phyloP scores from a whole-genome alignment of 2,113 vertebrate genomes.

The Cheirogaleus medius region DNA sequence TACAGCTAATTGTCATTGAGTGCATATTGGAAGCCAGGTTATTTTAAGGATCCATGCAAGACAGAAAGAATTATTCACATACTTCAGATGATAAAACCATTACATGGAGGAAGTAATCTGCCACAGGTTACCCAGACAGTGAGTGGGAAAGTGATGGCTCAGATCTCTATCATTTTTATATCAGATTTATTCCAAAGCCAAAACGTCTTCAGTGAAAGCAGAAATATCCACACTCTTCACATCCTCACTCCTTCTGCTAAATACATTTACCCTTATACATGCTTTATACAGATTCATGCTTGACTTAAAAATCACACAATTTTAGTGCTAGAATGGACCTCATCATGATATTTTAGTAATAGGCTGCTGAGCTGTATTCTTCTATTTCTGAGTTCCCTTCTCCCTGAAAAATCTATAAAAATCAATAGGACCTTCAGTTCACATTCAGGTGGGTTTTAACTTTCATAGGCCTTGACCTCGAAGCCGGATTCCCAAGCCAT shows the following conservation, averaged over 20 bases:
- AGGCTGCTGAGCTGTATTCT: background rate
- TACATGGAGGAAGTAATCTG: background rate
- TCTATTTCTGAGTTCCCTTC: background rate
- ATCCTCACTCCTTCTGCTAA: background rate
- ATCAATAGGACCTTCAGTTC: background rate
- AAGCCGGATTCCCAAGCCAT: background rate
- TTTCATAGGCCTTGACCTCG: background rate
- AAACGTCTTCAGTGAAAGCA: background rate
- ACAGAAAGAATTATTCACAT: background rate
- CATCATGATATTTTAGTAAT: background rate
- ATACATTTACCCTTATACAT: background rate
- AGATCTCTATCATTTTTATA: background rate
- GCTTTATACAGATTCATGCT: background rate
- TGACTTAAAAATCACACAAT: background rate
- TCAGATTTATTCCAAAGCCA: background rate
- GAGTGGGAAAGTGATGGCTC: accelerated
- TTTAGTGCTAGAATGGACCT: background rate
- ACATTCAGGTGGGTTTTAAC: background rate
- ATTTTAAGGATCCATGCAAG: background rate
- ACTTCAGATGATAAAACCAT: background rate
- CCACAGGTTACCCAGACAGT: background rate
- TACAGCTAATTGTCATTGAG: background rate
- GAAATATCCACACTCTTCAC: background rate
- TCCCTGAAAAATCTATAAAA: constrained; percentile 21
- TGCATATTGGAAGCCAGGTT: background rate